phyloP scores from a whole-genome alignment of 2,797 vertebrate genomes.

The Myotis planiceps region DNA sequence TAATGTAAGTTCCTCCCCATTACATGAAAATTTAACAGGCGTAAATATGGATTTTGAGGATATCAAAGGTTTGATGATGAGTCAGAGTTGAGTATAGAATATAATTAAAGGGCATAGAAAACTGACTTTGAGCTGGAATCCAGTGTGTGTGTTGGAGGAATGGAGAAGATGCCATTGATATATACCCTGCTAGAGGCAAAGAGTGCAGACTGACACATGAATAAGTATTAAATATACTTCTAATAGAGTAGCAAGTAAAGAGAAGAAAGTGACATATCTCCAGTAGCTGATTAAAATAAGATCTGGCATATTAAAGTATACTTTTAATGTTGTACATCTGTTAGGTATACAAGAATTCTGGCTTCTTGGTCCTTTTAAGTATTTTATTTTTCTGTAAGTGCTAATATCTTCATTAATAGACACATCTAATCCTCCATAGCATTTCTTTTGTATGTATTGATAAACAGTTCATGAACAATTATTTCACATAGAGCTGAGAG shows the following conservation, averaged over 20 bases:
- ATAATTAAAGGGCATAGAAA: conserved; percentile 13
- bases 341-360: not conserved
- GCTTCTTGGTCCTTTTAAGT: conserved; percentile 20
- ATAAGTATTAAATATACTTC: not conserved
- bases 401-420: not conserved
- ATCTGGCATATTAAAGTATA: not conserved
- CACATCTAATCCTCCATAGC: not conserved
- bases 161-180: not conserved
- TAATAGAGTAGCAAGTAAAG: not conserved
- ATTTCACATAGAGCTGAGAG: not conserved
- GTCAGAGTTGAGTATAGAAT: conserved; percentile 42
- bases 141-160: not conserved
- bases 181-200: not conserved
- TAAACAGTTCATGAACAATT: not conserved
- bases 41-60: conserved; percentile 26
- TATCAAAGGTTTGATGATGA: conserved; percentile 9
- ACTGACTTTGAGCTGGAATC: not conserved
- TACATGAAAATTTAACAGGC: not conserved
- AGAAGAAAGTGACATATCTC: not conserved
- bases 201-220: not conserved
- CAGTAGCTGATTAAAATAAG: not conserved
- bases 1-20: not conserved
- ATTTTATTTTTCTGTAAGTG: conserved; percentile 27
- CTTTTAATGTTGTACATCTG: not conserved
- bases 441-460: conserved; percentile 21